Percentiles rank a stretch among this genome's conserved stretches.
Conservation (phyloP, 2,888 invertebrate species). For the Acrobasis suavella region DNA sequence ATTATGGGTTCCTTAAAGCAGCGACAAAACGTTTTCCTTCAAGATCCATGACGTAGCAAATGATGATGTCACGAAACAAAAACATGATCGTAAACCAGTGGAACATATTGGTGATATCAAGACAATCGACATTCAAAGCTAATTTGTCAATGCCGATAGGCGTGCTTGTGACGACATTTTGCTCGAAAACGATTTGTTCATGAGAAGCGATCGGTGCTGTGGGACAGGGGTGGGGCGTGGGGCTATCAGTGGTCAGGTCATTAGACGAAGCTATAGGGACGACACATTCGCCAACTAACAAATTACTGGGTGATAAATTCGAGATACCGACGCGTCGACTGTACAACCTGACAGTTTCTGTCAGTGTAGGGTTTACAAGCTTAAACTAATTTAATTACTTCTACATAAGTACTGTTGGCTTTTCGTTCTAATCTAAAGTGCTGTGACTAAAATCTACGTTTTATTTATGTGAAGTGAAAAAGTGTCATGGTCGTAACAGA, state of each 20-base stretch:
- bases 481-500: not conserved
- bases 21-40: conserved; percentile 58
- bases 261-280: conserved; percentile 75
- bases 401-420: not conserved
- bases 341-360: conserved; percentile 58
- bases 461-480: not conserved
- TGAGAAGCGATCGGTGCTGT: conserved; percentile 71
- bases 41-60: conserved; percentile 34
- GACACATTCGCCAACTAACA: conserved; percentile 78
- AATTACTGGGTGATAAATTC: conserved; percentile 68
- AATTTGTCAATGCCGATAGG: conserved; percentile 47
- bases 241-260: conserved; percentile 66
- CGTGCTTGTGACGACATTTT: conserved; percentile 55
- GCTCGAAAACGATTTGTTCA: conserved; percentile 62
- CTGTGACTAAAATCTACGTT: not conserved
- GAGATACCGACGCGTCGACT: conserved; percentile 65
- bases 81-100: conserved; percentile 37
- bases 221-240: conserved; percentile 53
- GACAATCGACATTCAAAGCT: conserved; percentile 46
- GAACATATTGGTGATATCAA: conserved; percentile 30
- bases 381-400: conserved; percentile 16
- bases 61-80: conserved; percentile 34
- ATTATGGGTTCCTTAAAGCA: conserved; percentile 67
- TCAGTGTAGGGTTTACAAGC: conserved; percentile 29
- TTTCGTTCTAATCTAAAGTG: not conserved